Evolutionary conservation across 1,140 invertebrate species (phyloP), one percentile per base, ranked within the genome.

Genomic region (Anastrepha obliqua): DNA sequence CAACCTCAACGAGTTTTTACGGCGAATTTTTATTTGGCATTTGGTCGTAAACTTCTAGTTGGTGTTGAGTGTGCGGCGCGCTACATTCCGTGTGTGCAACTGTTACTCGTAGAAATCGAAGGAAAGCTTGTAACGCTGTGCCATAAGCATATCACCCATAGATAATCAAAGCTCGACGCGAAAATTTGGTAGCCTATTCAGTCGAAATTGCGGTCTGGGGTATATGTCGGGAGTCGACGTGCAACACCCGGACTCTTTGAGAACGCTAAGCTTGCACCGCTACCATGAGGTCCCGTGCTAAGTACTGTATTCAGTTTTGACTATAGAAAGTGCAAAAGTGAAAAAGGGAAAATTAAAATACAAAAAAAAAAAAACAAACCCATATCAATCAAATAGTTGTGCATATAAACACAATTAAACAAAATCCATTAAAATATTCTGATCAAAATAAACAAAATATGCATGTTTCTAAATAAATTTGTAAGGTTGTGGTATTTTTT

Each of bases 1-100:
- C 92, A 92, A 91, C 91, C 90, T 93, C 91, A 90, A 92, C 90
- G 90, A 90, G 90, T 91, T 92, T 92, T 93, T 92, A 93, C 90
- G 92, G 90, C 90, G 91, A 91, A 91, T 91, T 93, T 89, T 93
- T 92, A 93, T 81, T 81, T 93, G 91, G 90, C 92, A 93, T 93
- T 93, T 91, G 91, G 92, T 92, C 92, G 89, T 93, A 92, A 93
- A 93, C 92, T 93, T 91, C 92, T 91, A 92, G 91, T 92, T 92
- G 90, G 91, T 92, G 90, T 92, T 90, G 91, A 92, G 92, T 91
- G 92, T 91, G 91, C 90, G 89, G 89, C 90, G 89, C 90, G 91
- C 90, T 87, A 47, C 85, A 89, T 17, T 58, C 87, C 58, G 67
- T 67, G 88, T 70, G 55, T 44, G 67, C 39, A 74, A 74, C 29